Evolutionary conservation across 2,888 invertebrate species (phyloP), one percentile per base, ranked within the genome.

Genomic region (Trichogramma dendrolimi): DNA sequence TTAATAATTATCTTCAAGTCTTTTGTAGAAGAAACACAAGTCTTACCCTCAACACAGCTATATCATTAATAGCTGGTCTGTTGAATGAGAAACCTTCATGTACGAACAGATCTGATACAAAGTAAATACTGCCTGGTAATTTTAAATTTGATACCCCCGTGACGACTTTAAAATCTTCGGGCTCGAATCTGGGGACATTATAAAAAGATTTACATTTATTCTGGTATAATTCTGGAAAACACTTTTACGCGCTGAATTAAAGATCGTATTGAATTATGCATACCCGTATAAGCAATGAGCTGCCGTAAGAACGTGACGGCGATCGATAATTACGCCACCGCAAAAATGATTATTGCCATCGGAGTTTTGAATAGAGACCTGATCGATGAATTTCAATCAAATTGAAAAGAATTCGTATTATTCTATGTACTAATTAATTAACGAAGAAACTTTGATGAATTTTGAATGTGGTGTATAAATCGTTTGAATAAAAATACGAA

Each of bases 31-130:
- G 10, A 10, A 5, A 38, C 10, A 8, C 4, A 49, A 42, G 46
- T 46, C 55, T 59, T 66, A 73, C 73, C 67, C 67, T 70, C 41
- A 76, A 41, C 4, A 76, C 52, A 40, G 75, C 75, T 7, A 76
- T 72, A 53, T 76, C 76, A 55, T 75, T 69, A 41, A 62, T 54
- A 65, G 66, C 71, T 4, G 71, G 70, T 53, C 72, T 61, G 0
- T 0, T 0, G 0, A 60, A 0, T 40, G 62, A 27, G 51, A 72
- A 75, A 0, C 60, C 7, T 41, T 68, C 50, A 41, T 73, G 73
- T 5, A 67, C 40, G 52, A 67, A 67, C 50, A 68, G 61, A 10
- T 65, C 57, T 4, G 61, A 55, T 6, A 64, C 65, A 0, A 55
- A 5, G 41, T 70, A 64, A 4, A 38, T 40, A 4, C 51, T 48